Conservation (phyloP, 2,797 vertebrate genomes). For the Ispidina lecontei region DNA sequence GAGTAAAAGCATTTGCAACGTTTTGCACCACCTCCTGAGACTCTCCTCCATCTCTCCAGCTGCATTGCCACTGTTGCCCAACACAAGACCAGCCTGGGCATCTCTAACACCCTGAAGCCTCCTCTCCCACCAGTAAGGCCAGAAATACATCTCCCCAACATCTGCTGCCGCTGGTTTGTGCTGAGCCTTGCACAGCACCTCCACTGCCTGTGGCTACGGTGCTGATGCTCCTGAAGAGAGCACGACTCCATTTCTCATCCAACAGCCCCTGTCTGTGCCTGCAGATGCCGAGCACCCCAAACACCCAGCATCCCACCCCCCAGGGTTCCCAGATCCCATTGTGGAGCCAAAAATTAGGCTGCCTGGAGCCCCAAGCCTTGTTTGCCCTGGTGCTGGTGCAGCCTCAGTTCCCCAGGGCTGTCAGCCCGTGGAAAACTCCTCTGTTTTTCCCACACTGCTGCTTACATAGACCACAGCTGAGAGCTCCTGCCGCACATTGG, state of each 20-base stretch:
- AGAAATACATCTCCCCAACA: background rate
- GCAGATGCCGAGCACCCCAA: rapidly evolving
- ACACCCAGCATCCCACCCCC: background rate
- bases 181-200: background rate
- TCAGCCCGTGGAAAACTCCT: background rate
- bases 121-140: background rate
- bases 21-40: background rate
- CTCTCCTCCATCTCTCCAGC: background rate
- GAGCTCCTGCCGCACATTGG: too few species aligned
- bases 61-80: background rate
- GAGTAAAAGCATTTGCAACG: background rate
- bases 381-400: rapidly evolving
- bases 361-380: background rate
- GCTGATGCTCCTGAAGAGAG: background rate
- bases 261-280: background rate
- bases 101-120: background rate
- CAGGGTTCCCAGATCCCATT: too few species aligned
- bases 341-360: background rate
- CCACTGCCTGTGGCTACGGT: background rate
- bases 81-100: background rate
- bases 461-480: too few species aligned
- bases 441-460: too few species aligned
- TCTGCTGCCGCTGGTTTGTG: background rate
- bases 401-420: background rate
- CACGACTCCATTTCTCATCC: background rate